Percentiles rank a stretch among this genome's conserved stretches.
phyloP scores from a whole-genome alignment of 2,797 vertebrate genomes.

The Psittacula echo region DNA sequence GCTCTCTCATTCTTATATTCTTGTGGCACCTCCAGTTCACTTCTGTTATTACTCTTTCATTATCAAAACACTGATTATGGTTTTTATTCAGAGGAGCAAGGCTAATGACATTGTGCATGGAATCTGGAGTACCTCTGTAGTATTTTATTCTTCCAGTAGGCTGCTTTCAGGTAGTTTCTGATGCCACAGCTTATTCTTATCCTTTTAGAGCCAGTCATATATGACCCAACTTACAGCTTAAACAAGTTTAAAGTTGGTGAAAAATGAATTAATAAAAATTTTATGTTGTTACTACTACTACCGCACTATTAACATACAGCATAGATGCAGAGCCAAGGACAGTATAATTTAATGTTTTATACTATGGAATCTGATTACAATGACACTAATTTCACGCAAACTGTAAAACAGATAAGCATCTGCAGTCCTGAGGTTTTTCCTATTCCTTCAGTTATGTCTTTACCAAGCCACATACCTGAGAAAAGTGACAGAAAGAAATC shows the following conservation, averaged over 20 bases:
- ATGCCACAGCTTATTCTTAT: background rate
- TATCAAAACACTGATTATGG: fast-evolving
- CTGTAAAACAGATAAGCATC: background rate
- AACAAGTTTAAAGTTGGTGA: background rate
- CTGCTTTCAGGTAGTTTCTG: background rate
- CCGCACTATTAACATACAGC: background rate
- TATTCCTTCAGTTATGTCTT: background rate
- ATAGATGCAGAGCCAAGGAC: background rate
- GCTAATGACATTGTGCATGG: background rate
- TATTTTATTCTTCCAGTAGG: background rate
- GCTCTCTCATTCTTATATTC: background rate
- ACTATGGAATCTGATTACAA: background rate
- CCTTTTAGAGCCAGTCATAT: background rate
- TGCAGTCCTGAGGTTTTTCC: background rate
- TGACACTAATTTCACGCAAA: background rate
- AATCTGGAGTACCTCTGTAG: background rate
- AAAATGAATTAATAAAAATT: background rate
- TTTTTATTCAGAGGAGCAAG: background rate
- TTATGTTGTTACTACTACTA: background rate
- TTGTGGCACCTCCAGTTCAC: background rate
- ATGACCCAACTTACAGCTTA: background rate
- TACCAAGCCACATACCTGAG: background rate
- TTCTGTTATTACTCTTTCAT: background rate
- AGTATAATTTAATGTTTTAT: background rate
- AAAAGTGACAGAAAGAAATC: background rate